Conservation (phyloP, 2,113 vertebrate species). For the Ptilorrhoa leucosticta region DNA sequence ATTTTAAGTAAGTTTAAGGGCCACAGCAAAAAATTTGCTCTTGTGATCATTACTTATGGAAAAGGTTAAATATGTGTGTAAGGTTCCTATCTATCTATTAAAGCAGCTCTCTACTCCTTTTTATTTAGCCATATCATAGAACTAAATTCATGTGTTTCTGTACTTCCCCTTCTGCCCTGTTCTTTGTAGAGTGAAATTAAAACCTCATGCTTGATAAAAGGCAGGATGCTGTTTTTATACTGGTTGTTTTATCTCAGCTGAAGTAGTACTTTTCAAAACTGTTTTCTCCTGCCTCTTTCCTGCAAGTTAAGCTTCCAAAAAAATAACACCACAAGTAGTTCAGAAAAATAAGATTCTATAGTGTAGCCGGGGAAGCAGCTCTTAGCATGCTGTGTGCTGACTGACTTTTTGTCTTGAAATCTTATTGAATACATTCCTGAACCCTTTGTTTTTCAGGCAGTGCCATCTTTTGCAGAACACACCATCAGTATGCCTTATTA, state of each 20-base stretch:
- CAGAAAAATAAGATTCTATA: background rate
- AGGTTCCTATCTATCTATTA: background rate
- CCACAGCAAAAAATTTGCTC: background rate
- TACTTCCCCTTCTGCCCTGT: background rate
- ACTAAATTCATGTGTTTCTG: background rate
- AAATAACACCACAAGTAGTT: background rate
- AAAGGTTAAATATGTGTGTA: background rate
- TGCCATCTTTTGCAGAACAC: constrained; percentile 10
- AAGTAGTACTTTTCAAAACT: background rate
- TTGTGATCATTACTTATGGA: background rate
- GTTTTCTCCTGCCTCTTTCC: background rate
- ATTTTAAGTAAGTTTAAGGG: background rate
- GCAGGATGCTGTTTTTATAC: background rate
- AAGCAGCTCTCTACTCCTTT: background rate
- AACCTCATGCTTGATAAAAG: background rate
- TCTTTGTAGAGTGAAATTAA: background rate
- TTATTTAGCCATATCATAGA: background rate
- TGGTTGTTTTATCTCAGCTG: background rate
- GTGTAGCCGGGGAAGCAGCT: background rate
- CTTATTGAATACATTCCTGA: constrained; percentile 36
- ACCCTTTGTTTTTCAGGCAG: constrained; percentile 49
- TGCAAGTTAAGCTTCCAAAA: background rate
- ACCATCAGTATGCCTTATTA: constrained; percentile 36
- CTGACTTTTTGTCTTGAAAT: constrained; percentile 50
- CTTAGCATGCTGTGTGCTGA: background rate